Base-by-base conservation (phyloP, 2,797 vertebrate genomes). In the Thalassophryne amazonica region DNA sequence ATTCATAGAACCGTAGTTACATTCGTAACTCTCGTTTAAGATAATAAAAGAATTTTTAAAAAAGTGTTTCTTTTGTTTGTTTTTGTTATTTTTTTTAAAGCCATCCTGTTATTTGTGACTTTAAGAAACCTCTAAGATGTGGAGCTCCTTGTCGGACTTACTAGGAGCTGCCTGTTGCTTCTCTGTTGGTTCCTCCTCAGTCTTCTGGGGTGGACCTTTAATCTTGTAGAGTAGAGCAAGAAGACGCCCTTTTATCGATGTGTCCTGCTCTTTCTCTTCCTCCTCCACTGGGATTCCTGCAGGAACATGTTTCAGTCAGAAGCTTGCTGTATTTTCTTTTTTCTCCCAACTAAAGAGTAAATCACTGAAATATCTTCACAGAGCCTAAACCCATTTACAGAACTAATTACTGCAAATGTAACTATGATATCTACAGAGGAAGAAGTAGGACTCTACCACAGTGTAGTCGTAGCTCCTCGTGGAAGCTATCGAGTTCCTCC, bases 231-330 rank as follows among this genome's bases (percentile, higher is more conserved):
- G 65, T 68, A 98, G 73, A 7, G 93, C 85, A 18, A 96, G 78
- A 31, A 99, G 92, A 22, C 93, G 95, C n/a, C 94, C 93, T 69
- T 93, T 92, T 68, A 96, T 93, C 8, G 97, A 96, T 1, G 86
- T 90, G 63, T 97, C 95, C 56, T 93, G 92, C 13, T 93, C 94
- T 52, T 92, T 92, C 5, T 94, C 94, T 3, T 97, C 93, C 21
- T 96, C 94, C 62, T 96, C 95, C 50, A 93, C 69, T 7, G 96
- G 97, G 77, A 99, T 95, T 60, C 97, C 97, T 98, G 76, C n/a
- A 51, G 32, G 10, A 20, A 76, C 4, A 41, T 13, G 66, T 30
- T 16, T 24, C 13, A 21, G 15, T 58, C 3, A 61, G 34, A 23
- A 13, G 38, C 10, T 6, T 17, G 12, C 17, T 6, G 1, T 17